phyloP scores from a whole-genome alignment of 2,797 vertebrate species.

The Orientallactaga sibirica region DNA sequence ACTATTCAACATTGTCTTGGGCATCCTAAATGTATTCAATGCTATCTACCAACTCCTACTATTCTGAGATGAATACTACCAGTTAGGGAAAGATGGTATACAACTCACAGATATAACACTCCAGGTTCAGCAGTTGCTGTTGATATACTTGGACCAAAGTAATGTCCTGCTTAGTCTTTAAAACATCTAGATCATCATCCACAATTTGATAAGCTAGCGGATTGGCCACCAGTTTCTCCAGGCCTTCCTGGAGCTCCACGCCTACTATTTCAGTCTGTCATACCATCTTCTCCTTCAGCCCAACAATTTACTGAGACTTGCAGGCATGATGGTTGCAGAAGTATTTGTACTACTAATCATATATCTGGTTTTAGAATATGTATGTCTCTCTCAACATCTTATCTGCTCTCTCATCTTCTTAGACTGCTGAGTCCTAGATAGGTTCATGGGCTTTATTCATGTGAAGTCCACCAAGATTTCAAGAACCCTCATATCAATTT shows the following conservation, averaged over 20 bases:
- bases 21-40: slow-evolving; percentile 85
- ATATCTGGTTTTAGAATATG: not conserved
- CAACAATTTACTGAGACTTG: slow-evolving; percentile 82
- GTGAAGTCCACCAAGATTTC: not conserved
- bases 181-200: slow-evolving; percentile 83
- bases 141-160: slow-evolving; percentile 80
- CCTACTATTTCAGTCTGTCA: slow-evolving; percentile 85
- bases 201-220: slow-evolving; percentile 78
- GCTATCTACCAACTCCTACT: slow-evolving; percentile 83
- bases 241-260: slow-evolving; percentile 72
- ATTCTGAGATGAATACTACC: slow-evolving; percentile 82
- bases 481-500: not conserved
- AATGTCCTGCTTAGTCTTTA: slow-evolving; percentile 78
- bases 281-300: slow-evolving; percentile 84
- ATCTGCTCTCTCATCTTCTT: not conserved
- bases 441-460: not conserved
- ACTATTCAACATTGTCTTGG: slow-evolving; percentile 81
- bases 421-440: not conserved
- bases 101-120: slow-evolving; percentile 84
- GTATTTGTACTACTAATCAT: not conserved
- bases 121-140: slow-evolving; percentile 86
- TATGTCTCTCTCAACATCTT: not conserved
- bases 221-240: slow-evolving; percentile 81
- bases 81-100: slow-evolving; percentile 84
- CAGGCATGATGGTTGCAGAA: slow-evolving; percentile 80